Base-by-base conservation (phyloP, 2,888 invertebrate genomes). In the Mamestra brassicae region DNA sequence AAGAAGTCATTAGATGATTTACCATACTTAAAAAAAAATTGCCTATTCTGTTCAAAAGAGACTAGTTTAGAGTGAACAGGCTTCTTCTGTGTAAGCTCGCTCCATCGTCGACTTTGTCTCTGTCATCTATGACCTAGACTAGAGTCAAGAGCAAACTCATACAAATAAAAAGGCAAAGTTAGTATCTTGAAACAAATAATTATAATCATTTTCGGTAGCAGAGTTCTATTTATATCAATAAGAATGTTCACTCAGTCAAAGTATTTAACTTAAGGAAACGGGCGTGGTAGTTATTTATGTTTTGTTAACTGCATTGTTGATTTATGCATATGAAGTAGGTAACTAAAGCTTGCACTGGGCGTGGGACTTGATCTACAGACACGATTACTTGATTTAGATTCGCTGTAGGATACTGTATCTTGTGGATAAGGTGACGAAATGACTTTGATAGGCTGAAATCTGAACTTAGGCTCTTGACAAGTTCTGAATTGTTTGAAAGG, bases 321-420 rank as follows among this genome's bases (percentile, higher is more conserved):
- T 75, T 70, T 75, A 70, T 70, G 57, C 13, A 63, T 47, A 63
- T 52, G 8, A 47, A 47, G 11, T n/a, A n/a, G n/a, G n/a, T 60
- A 11, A 64, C 26, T 60, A 38, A 54, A 76, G 38, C 62, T 52
- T 7, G 34, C 26, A 3, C n/a, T 15, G 58, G 71, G 45, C 34
- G 71, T 36, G 55, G 36, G 15, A 64, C 26, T 38, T 70, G 76
- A 71, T 76, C 26, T 54, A 64, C 60, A 3, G 52, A 8, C 52
- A 54, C 61, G 68, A 50, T 76, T 10, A 34, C 38, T 74, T 70
- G 52, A 76, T 76, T 76, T 42, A 75, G 11, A 6, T 75, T 58
- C 36, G 5, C 26, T 26, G 42, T 15, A 11, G 36, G 57, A 45
- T 52, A 52, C 17, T 5, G 1, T 63, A 17, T 26, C 62, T 10